These are phyloP conservation scores for Lasioglossum calceatum DNA, from an alignment of 2,888 invertebrate species.

Conservation along the genomic window DNA sequence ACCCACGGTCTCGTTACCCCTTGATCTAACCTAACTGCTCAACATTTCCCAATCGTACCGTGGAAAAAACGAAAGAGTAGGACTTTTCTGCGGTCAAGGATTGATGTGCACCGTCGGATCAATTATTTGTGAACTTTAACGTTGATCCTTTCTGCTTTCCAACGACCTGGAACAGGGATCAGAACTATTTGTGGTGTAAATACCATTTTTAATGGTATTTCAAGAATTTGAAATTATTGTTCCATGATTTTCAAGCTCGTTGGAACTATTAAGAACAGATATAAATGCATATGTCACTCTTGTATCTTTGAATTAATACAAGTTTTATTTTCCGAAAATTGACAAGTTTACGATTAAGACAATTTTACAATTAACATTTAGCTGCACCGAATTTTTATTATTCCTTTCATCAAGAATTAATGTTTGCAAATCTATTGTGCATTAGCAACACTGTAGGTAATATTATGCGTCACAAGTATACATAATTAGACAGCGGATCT, in stretches of 20 bases:
- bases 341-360: too few species aligned
- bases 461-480: too few species aligned
- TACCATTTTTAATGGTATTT: too few species aligned
- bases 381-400: neutral
- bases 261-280: neutral
- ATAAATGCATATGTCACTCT: neutral
- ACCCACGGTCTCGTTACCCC: constrained; percentile 65
- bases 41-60: constrained; percentile 38
- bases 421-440: neutral
- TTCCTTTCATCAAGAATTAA: neutral
- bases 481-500: too few species aligned
- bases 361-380: too few species aligned
- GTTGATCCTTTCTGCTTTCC: neutral
- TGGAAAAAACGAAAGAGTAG: constrained; percentile 54
- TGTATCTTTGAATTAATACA: neutral
- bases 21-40: constrained; percentile 16
- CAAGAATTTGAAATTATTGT: neutral
- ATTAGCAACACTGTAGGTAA: neutral
- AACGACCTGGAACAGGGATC: neutral
- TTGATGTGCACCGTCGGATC: constrained; percentile 17
- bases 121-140: constrained; percentile 9
- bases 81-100: constrained; percentile 38
- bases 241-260: neutral
- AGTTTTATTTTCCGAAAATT: neutral
- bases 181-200: neutral